Base-by-base conservation (phyloP, 2,888 invertebrate species). In the Calameuta pallipes region DNA sequence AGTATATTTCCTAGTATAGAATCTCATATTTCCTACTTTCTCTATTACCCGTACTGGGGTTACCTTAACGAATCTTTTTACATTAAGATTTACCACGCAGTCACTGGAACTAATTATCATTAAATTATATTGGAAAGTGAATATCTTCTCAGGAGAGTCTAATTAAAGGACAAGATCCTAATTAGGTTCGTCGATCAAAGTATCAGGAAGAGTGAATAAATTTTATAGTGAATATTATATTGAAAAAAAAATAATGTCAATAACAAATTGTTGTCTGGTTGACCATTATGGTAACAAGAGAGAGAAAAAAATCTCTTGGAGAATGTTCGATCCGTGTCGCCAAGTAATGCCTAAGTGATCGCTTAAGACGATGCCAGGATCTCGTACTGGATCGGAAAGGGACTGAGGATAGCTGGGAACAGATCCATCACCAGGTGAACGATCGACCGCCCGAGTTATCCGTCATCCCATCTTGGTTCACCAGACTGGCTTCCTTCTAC, bases 381-480 rank as follows among this genome's bases (percentile, higher is more conserved):
- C 41, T 69, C 6, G 73, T 23, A 75, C 69, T 76, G 41, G 23
- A 69, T 75, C 74, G 73, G 73, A 76, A 31, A 74, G 74, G 81
- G 84, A 82, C 82, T 82, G 84, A 86, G 81, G 83, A 85, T 82
- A 80, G 78, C 78, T 79, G 83, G 80, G 85, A 86, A 86, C 84
- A 85, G 87, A 85, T 85, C 87, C 85, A 87, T 87, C 87, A 85
- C 78, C 81, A 76, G 81, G 80, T 82, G 85, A 87, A 86, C 85
- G 88, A 87, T 88, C 85, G 87, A 83, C 82, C 83, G 85, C 56
- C 13, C 83, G 83, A 86, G 84, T 87, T 88, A 87, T 87, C 88
- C 83, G 83, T 86, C 85, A 85, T 86, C 82, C 86, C 82, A 88
- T 88, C 87, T 87, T 23, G 33, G 80, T 82, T 83, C 83, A 77